These are phyloP conservation scores for Hymenopus coronatus DNA, from an alignment of 2,888 invertebrate genomes.

Conservation along the genomic window DNA sequence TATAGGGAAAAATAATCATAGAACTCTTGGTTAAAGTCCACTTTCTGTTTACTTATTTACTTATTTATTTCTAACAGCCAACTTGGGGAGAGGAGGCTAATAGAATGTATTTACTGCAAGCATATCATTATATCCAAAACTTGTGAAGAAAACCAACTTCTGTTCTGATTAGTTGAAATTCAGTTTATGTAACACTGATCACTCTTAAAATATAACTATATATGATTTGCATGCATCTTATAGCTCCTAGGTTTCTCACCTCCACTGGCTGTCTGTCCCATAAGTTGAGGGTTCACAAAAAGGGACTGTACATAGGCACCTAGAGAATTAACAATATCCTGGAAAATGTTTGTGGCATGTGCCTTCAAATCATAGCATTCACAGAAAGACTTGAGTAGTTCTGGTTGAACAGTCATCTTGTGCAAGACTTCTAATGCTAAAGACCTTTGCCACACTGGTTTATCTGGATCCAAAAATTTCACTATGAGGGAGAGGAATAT, in stretches of 20 bases:
- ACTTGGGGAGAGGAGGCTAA: too few relatives aligned
- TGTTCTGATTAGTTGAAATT: neutral
- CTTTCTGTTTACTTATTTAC: too few relatives aligned
- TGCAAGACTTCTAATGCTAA: slow-evolving; percentile 94
- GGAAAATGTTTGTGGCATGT: slow-evolving; percentile 88
- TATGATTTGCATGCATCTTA: neutral
- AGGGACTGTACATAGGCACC: slow-evolving; percentile 93
- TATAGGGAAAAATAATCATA: too few relatives aligned
- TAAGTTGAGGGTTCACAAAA: slow-evolving; percentile 70
- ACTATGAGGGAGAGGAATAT: slow-evolving; percentile 95
- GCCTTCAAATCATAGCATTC: slow-evolving; percentile 94
- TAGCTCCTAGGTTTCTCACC: neutral
- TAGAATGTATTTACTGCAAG: too few relatives aligned
- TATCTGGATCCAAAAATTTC: slow-evolving; percentile 95
- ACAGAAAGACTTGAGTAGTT: slow-evolving; percentile 86
- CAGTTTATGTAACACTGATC: neutral
- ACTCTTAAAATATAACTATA: neutral
- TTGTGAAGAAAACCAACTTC: too few relatives aligned
- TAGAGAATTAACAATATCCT: slow-evolving; percentile 91
- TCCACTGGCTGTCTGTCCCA: slow-evolving; percentile 48
- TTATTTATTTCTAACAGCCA: too few relatives aligned
- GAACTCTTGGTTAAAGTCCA: too few relatives aligned
- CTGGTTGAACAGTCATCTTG: slow-evolving; percentile 87
- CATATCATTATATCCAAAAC: too few relatives aligned
- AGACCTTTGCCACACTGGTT: slow-evolving; percentile 94